phyloP scores from a whole-genome alignment of 1,140 invertebrate species.

The Colletes gigas region DNA sequence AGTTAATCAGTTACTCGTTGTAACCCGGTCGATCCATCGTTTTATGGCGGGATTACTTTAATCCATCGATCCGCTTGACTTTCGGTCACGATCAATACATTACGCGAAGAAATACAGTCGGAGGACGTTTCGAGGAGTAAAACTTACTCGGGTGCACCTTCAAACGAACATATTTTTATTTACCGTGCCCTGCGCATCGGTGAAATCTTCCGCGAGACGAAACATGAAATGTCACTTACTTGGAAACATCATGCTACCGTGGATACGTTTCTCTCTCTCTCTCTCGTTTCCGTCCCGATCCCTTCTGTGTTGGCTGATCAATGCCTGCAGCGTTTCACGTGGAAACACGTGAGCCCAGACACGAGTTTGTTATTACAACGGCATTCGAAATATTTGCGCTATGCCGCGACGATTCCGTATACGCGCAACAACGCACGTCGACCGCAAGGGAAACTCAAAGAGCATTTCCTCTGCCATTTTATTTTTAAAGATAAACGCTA shows the following conservation, averaged over 20 bases:
- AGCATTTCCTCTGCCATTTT: no score
- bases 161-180: constrained; percentile 67
- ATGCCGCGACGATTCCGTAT: background rate
- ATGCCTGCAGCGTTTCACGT: constrained; percentile 17
- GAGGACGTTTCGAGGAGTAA: background rate
- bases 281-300: no score
- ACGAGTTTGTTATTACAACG: constrained; percentile 33
- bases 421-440: no score
- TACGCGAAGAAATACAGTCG: background rate
- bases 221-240: constrained; percentile 68
- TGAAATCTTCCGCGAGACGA: constrained; percentile 60
- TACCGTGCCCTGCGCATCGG: constrained; percentile 53
- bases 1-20: background rate
- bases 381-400: constrained; percentile 8
- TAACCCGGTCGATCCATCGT: background rate
- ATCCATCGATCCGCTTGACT: constrained; percentile 23
- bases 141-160: constrained; percentile 48
- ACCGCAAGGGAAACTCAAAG: background rate
- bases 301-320: constrained; percentile 26
- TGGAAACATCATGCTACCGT: constrained; percentile 45
- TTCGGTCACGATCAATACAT: constrained; percentile 25
- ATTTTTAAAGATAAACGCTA: no score
- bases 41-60: background rate
- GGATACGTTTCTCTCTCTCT: background rate
- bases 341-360: background rate